Percentiles rank a stretch among this genome's conserved stretches.
These are phyloP conservation scores for Pyxicephalus adspersus DNA, from an alignment of 2,113 vertebrate genomes.

Conservation along the genomic window DNA sequence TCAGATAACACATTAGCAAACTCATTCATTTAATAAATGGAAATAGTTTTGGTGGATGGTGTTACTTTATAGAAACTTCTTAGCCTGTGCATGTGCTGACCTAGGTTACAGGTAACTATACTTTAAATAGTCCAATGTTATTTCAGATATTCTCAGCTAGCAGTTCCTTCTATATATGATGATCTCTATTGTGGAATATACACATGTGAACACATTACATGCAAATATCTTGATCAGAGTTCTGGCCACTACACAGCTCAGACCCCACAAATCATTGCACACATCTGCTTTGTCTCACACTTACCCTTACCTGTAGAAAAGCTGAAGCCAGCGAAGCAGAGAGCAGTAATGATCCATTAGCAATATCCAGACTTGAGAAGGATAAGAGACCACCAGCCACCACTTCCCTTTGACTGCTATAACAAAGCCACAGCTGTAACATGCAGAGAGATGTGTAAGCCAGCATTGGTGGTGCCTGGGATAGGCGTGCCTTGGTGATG, in stretches of 20 bases:
- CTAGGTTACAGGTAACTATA: too few species aligned
- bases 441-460: constrained; percentile 59
- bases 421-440: constrained; percentile 67
- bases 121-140: too few species aligned
- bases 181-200: too few species aligned
- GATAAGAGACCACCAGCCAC: constrained; percentile 54
- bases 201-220: too few species aligned
- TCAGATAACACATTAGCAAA: too few species aligned
- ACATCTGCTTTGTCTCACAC: neutral
- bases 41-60: too few species aligned
- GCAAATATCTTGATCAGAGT: neutral
- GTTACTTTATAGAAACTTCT: too few species aligned
- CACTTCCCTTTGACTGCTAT: constrained; percentile 66
- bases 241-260: neutral
- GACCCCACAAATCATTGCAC: neutral
- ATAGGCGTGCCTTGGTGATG: neutral
- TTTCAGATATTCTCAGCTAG: too few species aligned
- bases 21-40: too few species aligned
- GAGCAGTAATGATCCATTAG: constrained; percentile 3
- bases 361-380: neutral
- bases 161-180: too few species aligned
- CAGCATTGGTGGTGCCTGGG: constrained; percentile 63
- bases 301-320: constrained; percentile 14
- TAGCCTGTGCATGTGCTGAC: too few species aligned
- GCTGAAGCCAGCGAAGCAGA: neutral